A percentile compares a stretch with the other conserved stretches of the same genome.
These are phyloP conservation scores for Teleogryllus oceanicus DNA, from an alignment of 2,888 invertebrate species.

Conservation along the genomic window DNA sequence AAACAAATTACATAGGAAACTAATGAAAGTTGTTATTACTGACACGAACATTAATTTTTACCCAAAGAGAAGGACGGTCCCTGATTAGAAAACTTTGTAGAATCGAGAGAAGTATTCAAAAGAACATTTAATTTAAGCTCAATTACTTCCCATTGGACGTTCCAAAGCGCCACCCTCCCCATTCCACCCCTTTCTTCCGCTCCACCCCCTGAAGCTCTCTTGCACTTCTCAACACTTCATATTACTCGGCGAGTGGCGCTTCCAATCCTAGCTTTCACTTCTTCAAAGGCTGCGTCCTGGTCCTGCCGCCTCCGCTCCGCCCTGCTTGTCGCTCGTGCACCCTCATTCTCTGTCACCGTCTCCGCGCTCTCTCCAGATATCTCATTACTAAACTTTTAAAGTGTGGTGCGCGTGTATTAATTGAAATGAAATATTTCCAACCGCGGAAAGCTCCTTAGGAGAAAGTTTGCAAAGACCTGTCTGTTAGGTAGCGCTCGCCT, in stretches of 20 bases:
- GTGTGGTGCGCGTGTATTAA: background rate
- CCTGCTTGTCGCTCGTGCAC: background rate
- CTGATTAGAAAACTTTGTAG: background rate
- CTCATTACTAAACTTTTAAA: background rate
- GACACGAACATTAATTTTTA: constrained; percentile 2
- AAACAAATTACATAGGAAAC: background rate
- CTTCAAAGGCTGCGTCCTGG: background rate
- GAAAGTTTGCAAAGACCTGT: background rate
- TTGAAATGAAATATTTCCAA: constrained; percentile 18
- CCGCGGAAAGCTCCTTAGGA: background rate
- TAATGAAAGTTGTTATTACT: constrained; percentile 10
- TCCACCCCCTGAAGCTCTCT: background rate
- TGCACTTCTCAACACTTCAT: background rate
- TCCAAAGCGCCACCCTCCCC: background rate
- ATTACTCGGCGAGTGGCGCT: background rate
- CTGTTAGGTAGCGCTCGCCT: too few relatives aligned
- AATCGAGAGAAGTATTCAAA: background rate
- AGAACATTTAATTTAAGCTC: constrained; percentile 18
- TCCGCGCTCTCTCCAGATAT: background rate
- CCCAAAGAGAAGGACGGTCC: background rate
- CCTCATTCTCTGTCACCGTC: background rate
- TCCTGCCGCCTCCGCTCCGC: background rate
- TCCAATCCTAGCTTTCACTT: background rate
- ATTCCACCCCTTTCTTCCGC: background rate
- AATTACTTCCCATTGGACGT: background rate